Percentiles rank a stretch among this genome's conserved stretches.
Evolutionary conservation across 2,888 invertebrate genomes (phyloP).

Genomic region (Euspilapteryx auroguttella): DNA sequence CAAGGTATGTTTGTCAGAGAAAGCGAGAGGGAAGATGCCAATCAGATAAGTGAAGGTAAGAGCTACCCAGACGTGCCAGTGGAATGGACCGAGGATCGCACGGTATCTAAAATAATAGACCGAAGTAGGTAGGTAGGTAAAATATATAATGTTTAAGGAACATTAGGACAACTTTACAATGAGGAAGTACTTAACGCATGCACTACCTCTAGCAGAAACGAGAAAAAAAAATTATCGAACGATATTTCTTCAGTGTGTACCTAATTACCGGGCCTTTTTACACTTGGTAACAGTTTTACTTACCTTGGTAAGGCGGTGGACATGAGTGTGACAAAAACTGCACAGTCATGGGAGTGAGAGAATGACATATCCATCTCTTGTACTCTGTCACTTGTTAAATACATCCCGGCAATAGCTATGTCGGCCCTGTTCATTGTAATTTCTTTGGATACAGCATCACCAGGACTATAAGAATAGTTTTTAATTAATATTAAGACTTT

Average conservation of each 20-base stretch:
- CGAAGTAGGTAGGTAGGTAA: neutral
- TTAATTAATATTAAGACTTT: too few relatives aligned
- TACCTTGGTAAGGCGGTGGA: conserved; percentile 79
- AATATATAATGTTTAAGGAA: too few relatives aligned
- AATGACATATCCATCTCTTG: conserved; percentile 62
- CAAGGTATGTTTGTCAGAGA: conserved; percentile 71
- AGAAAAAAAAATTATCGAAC: too few relatives aligned
- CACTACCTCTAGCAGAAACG: too few relatives aligned
- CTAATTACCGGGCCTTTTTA: too few relatives aligned
- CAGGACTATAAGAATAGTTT: conserved; percentile 56
- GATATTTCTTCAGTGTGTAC: too few relatives aligned
- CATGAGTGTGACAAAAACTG: conserved; percentile 73
- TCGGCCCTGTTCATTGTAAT: conserved; percentile 59
- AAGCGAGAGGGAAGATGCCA: conserved; percentile 74
- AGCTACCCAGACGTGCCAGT: conserved; percentile 79
- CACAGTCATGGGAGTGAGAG: conserved; percentile 74
- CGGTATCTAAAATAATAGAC: conserved; percentile 63
- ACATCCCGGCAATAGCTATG: conserved; percentile 74
- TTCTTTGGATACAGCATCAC: conserved; percentile 63
- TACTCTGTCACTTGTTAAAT: conserved; percentile 59
- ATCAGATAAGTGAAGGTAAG: conserved; percentile 71
- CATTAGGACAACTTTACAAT: too few relatives aligned
- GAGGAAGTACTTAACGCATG: too few relatives aligned
- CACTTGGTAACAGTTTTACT: too few relatives aligned
- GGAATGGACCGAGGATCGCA: conserved; percentile 82